Evolutionary conservation across 2,113 vertebrate genomes (phyloP), one percentile per base, ranked within the genome.

Genomic region (Festucalex cinctus): DNA sequence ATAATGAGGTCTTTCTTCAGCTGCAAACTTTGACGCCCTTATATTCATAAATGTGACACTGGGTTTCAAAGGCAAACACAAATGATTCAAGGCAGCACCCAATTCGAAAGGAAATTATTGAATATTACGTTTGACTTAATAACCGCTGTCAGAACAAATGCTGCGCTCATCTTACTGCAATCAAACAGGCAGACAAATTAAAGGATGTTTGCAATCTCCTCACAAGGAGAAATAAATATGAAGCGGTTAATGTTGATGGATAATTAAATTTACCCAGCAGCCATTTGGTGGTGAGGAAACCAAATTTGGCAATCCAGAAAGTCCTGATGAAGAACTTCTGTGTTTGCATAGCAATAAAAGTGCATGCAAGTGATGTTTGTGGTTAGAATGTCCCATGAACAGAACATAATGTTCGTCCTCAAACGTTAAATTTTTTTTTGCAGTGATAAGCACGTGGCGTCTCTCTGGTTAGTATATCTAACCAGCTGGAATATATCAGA

Each of bases 181-280:
- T 67, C 72, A 74, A 68, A 78, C 41, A 37, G 49, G 53, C 35
- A 58, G 54, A 68, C 22, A 59, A 76, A 83, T 82, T 32, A 79
- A 65, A 69, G 48, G 39, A 73, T 54, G 81, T 80, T 85, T 71
- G 68, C 65, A 70, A 78, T 80, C 68, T 65, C 12, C 63, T 70
- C 70, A 66, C 68, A 78, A 77, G 70, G 71, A n/a, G n/a, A n/a
- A n/a, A 77, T 65, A 71, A 77, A 67, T 65, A 75, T 79, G 72
- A 82, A 73, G 63, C 24, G 1, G 49, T 32, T 74, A 64, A 80
- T 51, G 64, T 57, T 65, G 62, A 79, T 77, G 57, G 78, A 77
- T 69, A 70, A 82, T 80, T 60, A 74, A 76, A 78, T 32, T 2
- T 69, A 75, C 75, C 37, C 35, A 59, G 56, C 20, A 22, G 1